Conservation (phyloP, 2,113 vertebrate genomes). For the Apistogramma diplotaenia region DNA sequence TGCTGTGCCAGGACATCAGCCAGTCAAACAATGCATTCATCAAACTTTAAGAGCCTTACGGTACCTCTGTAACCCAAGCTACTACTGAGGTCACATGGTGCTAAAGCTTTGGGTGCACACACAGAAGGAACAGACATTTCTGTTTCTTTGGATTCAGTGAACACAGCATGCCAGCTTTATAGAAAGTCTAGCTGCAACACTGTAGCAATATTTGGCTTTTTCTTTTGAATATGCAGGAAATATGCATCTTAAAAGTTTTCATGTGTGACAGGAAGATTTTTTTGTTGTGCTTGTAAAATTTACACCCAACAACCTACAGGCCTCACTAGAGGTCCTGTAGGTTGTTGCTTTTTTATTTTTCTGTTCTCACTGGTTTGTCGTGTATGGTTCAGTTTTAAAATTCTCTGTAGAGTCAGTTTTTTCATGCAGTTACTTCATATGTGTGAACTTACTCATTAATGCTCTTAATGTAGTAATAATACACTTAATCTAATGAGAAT, state of each 20-base stretch:
- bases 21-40: slow-evolving; percentile 43
- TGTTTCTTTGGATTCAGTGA: not conserved
- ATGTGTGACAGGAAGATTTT: not conserved
- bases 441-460: not conserved
- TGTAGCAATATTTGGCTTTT: not conserved
- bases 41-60: slow-evolving; percentile 34
- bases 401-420: not conserved
- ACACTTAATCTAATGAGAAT: too few species aligned
- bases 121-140: not conserved
- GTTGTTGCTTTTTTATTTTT: not conserved
- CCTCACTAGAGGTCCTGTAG: not conserved
- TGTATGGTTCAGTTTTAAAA: not conserved
- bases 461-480: not conserved
- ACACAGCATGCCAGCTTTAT: not conserved
- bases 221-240: not conserved
- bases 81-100: not conserved
- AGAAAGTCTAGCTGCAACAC: not conserved
- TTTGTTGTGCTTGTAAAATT: not conserved
- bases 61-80: slow-evolving; percentile 28
- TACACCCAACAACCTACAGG: not conserved
- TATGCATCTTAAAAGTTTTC: not conserved
- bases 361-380: not conserved
- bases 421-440: not conserved
- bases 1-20: slow-evolving; percentile 1
- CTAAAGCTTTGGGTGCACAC: not conserved